These are phyloP conservation scores for Harpalus rufipes DNA, from an alignment of 2,888 invertebrate genomes.

Conservation along the genomic window DNA sequence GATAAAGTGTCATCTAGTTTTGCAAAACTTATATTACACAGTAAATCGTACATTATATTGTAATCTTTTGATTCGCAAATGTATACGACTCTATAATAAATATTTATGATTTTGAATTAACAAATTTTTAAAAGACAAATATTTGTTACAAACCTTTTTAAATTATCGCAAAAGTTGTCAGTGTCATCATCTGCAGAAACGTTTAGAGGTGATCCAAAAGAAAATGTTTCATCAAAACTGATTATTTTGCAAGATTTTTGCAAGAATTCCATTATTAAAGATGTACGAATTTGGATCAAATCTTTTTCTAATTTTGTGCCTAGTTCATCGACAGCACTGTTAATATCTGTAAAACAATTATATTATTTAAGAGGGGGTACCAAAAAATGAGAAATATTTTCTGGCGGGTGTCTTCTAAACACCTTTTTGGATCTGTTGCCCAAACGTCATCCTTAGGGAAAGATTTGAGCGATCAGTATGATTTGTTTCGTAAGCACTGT, in stretches of 20 bases:
- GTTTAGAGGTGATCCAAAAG: background rate
- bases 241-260: conserved; percentile 50
- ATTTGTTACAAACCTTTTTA: conserved; percentile 30
- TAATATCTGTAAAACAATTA: conserved; percentile 75
- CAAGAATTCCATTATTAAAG: conserved; percentile 53
- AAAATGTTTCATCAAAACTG: conserved; percentile 50
- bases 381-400: background rate
- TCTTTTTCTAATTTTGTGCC: conserved; percentile 76
- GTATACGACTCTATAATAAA: conserved; percentile 51
- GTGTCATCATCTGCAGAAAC: background rate
- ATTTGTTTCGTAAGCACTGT: too few relatives aligned
- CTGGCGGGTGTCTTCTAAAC: too few relatives aligned
- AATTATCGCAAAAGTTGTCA: conserved; percentile 42
- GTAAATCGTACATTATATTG: conserved; percentile 16
- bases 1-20: conserved; percentile 54
- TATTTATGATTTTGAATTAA: background rate
- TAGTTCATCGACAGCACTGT: conserved; percentile 77
- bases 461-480: too few relatives aligned
- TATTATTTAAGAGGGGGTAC: conserved; percentile 24
- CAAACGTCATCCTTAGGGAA: too few relatives aligned
- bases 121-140: too few relatives aligned
- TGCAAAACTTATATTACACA: conserved; percentile 47
- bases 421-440: too few relatives aligned
- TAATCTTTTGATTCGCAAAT: conserved; percentile 54
- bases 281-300: conserved; percentile 73